Percentiles rank a stretch among this genome's conserved stretches.
phyloP scores from a whole-genome alignment of 2,113 vertebrate species.

The Strix uralensis region DNA sequence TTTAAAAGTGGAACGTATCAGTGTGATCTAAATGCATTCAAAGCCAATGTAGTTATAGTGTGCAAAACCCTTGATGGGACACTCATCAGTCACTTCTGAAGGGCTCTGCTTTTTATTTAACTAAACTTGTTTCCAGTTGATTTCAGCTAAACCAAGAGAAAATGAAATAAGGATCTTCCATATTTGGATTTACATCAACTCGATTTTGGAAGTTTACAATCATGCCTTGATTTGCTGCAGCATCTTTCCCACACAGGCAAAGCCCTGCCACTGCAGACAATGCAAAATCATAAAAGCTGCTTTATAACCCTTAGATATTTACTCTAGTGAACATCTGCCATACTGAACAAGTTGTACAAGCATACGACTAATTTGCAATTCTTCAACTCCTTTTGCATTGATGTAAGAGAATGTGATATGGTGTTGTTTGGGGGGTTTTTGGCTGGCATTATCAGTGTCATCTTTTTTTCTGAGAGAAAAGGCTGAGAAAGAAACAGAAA shows the following conservation, averaged over 20 bases:
- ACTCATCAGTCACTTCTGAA: neutral
- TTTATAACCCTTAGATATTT: neutral
- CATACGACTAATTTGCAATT: neutral
- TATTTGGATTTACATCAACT: neutral
- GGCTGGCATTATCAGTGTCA: neutral
- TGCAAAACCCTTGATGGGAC: neutral
- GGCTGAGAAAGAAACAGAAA: neutral
- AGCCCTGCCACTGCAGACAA: neutral
- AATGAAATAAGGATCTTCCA: neutral
- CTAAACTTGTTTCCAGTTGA: neutral
- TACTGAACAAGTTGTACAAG: neutral
- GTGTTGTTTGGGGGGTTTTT: neutral
- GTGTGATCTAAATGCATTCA: neutral
- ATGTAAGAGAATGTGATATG: neutral
- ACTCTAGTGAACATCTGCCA: neutral
- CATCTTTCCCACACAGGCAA: neutral
- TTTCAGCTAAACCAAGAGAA: neutral
- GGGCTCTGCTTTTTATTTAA: neutral
- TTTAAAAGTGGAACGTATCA: neutral
- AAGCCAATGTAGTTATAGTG: neutral
- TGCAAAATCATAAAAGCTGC: neutral
- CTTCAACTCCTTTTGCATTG: neutral
- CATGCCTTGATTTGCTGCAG: neutral
- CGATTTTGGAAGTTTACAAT: neutral
- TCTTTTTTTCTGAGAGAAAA: neutral